Conservation (phyloP, 2,888 invertebrate genomes). For the Asteroscopus sphinx region DNA sequence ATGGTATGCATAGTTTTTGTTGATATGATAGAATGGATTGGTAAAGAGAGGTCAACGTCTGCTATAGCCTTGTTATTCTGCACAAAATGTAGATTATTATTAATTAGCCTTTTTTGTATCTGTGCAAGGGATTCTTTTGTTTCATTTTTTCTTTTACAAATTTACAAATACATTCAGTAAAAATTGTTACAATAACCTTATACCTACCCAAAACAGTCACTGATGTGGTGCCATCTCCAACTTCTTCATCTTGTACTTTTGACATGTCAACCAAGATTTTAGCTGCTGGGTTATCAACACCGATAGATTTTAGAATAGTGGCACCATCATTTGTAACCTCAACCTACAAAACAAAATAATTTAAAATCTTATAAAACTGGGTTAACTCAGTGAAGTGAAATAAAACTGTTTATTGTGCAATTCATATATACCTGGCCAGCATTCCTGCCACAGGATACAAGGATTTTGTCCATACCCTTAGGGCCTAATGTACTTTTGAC, state of each 20-base stretch:
- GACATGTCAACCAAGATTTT: slow-evolving; percentile 99
- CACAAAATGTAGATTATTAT: too few relatives aligned
- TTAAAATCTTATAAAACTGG: not conserved
- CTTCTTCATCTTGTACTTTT: slow-evolving; percentile 99
- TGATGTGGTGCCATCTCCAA: slow-evolving; percentile 99
- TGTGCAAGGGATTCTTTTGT: not conserved
- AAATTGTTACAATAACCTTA: not conserved
- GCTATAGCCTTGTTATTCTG: too few relatives aligned
- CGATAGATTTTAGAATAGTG: slow-evolving; percentile 98
- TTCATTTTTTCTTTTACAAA: too few relatives aligned
- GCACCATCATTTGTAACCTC: slow-evolving; percentile 99
- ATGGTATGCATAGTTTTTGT: too few relatives aligned
- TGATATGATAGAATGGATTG: too few relatives aligned
- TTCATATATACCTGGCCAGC: slow-evolving; percentile 89
- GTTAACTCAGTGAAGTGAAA: not conserved
- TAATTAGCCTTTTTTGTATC: too few relatives aligned
- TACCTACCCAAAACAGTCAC: slow-evolving; percentile 95
- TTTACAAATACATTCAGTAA: not conserved
- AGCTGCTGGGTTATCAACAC: slow-evolving; percentile 99
- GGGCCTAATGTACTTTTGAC: slow-evolving; percentile 99
- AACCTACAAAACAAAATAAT: slow-evolving; percentile 87
- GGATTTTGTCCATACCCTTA: slow-evolving; percentile 99
- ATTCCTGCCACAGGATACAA: slow-evolving; percentile 94
- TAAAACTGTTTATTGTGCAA: slow-evolving; percentile 1
- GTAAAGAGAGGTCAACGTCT: too few relatives aligned